phyloP scores from a whole-genome alignment of 2,113 vertebrate genomes.

The Sceloporus tristichus region DNA sequence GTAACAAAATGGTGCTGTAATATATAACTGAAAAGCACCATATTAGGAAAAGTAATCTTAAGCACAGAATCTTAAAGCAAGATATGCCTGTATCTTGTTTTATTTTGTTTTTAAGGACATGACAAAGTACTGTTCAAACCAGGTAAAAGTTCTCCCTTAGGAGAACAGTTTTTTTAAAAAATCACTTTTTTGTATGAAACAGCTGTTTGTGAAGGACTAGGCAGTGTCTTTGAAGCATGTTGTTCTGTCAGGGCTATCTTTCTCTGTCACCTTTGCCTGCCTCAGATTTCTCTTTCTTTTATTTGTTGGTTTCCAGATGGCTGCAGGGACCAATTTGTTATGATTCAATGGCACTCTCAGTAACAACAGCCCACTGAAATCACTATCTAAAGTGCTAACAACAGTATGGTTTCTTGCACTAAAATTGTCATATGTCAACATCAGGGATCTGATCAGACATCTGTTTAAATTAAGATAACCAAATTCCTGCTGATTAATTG shows the following conservation, averaged over 20 bases:
- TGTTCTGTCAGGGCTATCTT: not conserved
- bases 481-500: conserved; percentile 57
- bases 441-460: conserved; percentile 13
- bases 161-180: too few species aligned
- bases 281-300: not conserved
- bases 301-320: conserved; percentile 35
- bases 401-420: conserved; percentile 1
- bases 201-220: not conserved
- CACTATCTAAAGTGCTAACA: conserved; percentile 11
- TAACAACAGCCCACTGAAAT: not conserved
- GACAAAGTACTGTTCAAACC: too few species aligned
- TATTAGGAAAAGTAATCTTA: too few species aligned
- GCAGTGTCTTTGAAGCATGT: not conserved
- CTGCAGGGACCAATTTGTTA: conserved; percentile 28
- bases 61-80: too few species aligned
- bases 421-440: conserved; percentile 45
- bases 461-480: conserved; percentile 58
- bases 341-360: not conserved
- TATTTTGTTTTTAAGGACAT: too few species aligned
- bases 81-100: too few species aligned
- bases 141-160: too few species aligned
- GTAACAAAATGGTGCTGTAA: too few species aligned
- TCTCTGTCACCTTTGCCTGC: not conserved
- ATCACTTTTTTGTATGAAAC: not conserved
- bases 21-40: too few species aligned